Base-by-base conservation (phyloP, 2,888 invertebrate species). In the Penaeus monodon region DNA sequence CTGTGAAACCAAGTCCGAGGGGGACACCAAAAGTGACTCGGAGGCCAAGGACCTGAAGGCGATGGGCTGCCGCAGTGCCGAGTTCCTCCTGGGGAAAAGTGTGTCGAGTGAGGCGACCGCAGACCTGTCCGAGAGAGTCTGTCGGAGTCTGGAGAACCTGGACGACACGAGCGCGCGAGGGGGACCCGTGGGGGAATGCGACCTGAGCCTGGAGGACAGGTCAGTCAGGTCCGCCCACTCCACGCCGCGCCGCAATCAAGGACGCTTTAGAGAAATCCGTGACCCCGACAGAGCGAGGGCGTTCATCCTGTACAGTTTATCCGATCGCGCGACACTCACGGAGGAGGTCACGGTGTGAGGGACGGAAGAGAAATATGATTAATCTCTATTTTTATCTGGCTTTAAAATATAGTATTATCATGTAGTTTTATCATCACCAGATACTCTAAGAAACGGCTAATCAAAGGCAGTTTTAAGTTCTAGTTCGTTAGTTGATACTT, bases 261-360 rank as follows among this genome's bases (percentile, higher is more conserved):
- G 70, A n/a, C 38, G 78, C 24, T 88, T 88, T 49, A 70, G 88
- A 29, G 88, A 84, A 29, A 64, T 88, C 24, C 70, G 74, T 22
- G 88, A 88, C 80, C 88, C 88, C 7, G 88, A 84, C 10, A 33
- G 84, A 64, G 88, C 88, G 1, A 27, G 88, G n/a, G 88, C 88
- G 14, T 84, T 84, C 64, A 88, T 88, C 38, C 66, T 88, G n/a
- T 73, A 84, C 44, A 88, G 49, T 65, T 64, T 88, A 8, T 84
- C 84, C n/a, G 88, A 88, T 74, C 63, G 88, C 6, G 83, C 84
- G 20, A 84, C 84, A 17, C 77, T 88, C 8, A 88, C 88, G 63
- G 88, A 88, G n/a, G 88, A 88, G 64, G 84, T 88, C 7, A 88
- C 88, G 0, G 88, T 88, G 38, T 86, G 78, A 76, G 78, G 27